A percentile compares a stretch with the other conserved stretches of the same genome.
These are phyloP conservation scores for Buphagus erythrorhynchus DNA, from an alignment of 2,797 vertebrate species.

Conservation along the genomic window DNA sequence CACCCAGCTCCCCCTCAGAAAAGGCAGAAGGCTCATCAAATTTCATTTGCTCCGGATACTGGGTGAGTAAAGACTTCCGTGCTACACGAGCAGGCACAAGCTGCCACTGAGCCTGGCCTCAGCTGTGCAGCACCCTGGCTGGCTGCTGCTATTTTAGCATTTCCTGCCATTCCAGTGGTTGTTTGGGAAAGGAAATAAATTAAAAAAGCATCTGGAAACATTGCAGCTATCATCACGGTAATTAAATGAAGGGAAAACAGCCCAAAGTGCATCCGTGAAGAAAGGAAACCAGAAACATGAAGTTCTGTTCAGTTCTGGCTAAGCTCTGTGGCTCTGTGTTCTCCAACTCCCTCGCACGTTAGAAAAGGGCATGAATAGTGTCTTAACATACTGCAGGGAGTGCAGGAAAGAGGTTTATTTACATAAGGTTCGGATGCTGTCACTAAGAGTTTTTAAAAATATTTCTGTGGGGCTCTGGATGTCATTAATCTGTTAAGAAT, in stretches of 20 bases:
- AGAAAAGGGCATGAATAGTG: background rate
- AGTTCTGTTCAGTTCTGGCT: background rate
- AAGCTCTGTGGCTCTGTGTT: background rate
- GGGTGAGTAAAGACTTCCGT: background rate
- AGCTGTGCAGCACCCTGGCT: background rate
- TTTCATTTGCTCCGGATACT: background rate
- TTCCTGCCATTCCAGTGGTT: background rate
- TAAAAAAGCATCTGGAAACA: background rate
- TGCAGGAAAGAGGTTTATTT: background rate
- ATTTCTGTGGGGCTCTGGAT: background rate
- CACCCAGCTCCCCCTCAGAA: background rate
- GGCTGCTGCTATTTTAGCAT: background rate
- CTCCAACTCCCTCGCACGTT: fast-evolving
- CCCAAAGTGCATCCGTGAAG: background rate
- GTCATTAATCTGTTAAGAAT: background rate
- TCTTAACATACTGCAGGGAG: background rate
- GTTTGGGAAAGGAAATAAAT: background rate
- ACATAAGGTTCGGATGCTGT: background rate
- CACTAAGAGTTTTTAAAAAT: background rate
- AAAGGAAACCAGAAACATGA: background rate
- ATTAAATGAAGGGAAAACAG: conserved; percentile 23
- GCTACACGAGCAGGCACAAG: background rate
- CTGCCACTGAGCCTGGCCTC: background rate
- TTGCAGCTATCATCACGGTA: background rate
- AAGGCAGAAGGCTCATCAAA: background rate